Evolutionary conservation across 1,140 invertebrate genomes (phyloP), one percentile per base, ranked within the genome.

Genomic region (Pachypsylla venusta): DNA sequence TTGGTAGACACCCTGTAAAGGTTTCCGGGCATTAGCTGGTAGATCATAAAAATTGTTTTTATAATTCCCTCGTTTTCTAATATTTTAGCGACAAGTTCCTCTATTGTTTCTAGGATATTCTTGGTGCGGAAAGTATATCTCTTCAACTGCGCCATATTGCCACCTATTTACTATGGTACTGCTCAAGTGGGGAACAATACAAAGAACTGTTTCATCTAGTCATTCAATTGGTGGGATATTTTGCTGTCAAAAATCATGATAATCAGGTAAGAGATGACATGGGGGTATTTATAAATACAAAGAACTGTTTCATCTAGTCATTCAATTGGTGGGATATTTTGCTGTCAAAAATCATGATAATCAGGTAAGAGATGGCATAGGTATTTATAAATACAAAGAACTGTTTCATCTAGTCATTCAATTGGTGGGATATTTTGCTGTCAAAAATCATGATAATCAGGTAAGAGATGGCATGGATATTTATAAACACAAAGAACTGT

Each of bases 141-240:
- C 72, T 93, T 14, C 88, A 93, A 70, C 85, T 91, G 71, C 80
- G 90, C n/a, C 83, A 93, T 69, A 89, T 93, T 65, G 79, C 86
- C 56, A 86, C 81, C 66, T 84, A 89, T 71, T 74, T 93, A 62
- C 77, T 93, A 54, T 85, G 87, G 78, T 88, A 85, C 64, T 86
- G 85, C 67, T 76, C 76, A 16, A 63, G 67, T 2, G 65, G 72
- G 13, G 66, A 69, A 20, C 61, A 58, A 66, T 64, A 66, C 68
- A 68, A 72, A 70, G 63, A 71, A 13, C 71, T 91, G 7, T 76
- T 91, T 12, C 81, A 84, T 63, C 82, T 87, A 67, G 76, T 90
- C 2, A 82, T 93, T 60, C 73, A 79, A 22, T 78, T 87, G 28
- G 79, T 90, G 35, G 89, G 87, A 22, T 89, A 86, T 71, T 92